Evolutionary conservation across 2,113 vertebrate species (phyloP), one percentile per base, ranked within the genome.

Genomic region (Tretioscincus oriximinensis): DNA sequence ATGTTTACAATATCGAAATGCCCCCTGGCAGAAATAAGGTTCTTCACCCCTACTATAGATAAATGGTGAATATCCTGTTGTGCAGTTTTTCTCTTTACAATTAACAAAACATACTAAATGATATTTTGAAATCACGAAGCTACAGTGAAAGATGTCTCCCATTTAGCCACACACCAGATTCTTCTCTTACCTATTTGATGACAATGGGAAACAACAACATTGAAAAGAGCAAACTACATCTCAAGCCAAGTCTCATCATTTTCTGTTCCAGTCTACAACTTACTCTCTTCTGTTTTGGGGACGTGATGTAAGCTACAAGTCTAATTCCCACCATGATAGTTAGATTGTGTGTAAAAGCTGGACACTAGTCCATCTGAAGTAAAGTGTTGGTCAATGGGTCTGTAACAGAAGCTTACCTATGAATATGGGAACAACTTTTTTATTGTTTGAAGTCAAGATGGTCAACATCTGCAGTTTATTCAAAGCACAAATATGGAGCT

Each of bases 351-450:
- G 74, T 67, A 0, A 0, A 12, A 4, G 1, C 58, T 58, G 78
- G 71, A 9, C 1, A 0, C 16, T 11, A 24, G 31, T 29, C 51
- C n/a, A 54, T 2, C 78, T 20, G n/a, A 8, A 65, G 41, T 0
- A 2, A 64, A 29, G 24, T 28, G 9, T 31, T 51, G 12, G 1
- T 28, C 80, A 14, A 31, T 41, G 26, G 49, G 35, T 1, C 12
- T 51, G 24, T 24, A 75, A 9, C 10, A 26, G 4, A 66, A 24
- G 10, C 14, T 18, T 58, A 18, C 54, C 14, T 58, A 58, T 58
- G 54, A 18, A 68, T 45, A 22, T 75, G 69, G 75, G 18, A 70
- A 47, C 71, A 45, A 16, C 24, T 7, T 0, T 58, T 78, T 51
- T 0, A 0, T 78, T 5, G 28, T 21, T 10, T 18, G 24, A 29